Evolutionary conservation across 2,888 invertebrate species (phyloP).

Genomic region (Steinernema scapterisci): DNA sequence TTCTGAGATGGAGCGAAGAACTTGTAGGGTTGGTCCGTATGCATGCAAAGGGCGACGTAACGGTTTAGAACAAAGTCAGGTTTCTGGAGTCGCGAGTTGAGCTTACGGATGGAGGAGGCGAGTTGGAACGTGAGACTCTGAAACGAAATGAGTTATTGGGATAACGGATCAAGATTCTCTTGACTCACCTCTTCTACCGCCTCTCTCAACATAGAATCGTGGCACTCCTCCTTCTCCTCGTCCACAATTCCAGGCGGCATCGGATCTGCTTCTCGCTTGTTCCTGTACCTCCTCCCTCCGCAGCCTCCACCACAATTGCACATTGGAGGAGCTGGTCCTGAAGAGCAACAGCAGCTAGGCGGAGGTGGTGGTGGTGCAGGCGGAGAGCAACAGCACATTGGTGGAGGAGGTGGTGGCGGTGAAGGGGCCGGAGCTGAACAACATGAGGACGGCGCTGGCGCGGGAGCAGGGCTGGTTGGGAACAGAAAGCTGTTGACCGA

Average conservation of each 20-base stretch:
- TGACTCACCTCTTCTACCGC: background rate
- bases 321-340: background rate
- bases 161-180: background rate
- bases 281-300: background rate
- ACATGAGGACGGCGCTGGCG: background rate
- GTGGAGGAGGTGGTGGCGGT: background rate
- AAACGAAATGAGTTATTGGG: background rate
- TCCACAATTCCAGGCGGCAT: background rate
- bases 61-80: background rate
- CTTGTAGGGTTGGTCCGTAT: background rate
- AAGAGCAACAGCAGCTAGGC: background rate
- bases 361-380: background rate
- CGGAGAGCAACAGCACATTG: no score
- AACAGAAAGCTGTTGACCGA: no score
- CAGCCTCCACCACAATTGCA: background rate
- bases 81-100: background rate
- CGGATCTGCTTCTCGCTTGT: background rate
- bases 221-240: background rate
- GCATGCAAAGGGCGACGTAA: background rate
- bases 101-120: background rate
- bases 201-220: background rate
- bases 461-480: constrained; percentile 4
- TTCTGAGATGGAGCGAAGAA: background rate
- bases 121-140: constrained; percentile 6
- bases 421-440: background rate